Evolutionary conservation across 2,888 invertebrate genomes (phyloP), one percentile per base, ranked within the genome.

Genomic region (Acanthosepion esculentum): DNA sequence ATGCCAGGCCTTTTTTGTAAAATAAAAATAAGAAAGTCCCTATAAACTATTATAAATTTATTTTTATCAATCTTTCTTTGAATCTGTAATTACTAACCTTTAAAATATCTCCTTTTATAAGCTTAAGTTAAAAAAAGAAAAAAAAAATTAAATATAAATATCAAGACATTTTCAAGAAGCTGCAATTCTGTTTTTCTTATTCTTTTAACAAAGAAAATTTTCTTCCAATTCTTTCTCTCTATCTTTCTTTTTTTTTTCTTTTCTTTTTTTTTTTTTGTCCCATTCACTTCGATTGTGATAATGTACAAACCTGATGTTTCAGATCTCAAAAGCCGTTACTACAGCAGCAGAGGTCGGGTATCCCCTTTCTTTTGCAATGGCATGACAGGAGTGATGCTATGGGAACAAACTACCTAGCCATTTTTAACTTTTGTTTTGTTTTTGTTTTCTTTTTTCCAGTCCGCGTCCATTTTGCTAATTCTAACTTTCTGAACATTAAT

Each of bases 291-390:
- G 23, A 92, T 48, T 92, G 92, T 92, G 48, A 48, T 92, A 8
- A 92, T 92, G 33, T 93, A 50, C 93, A 93, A 48, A 48, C 93
- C 93, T 93, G 93, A 93, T 94, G 55, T 94, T 94, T 94, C 94
- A 94, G 94, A 94, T 94, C 23, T 94, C 94, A 48, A 55, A 33
- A 48, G 94, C 48, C 33, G 59, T 94, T 33, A 8, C 55, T 64
- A 53, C 94, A 55, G 33, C 94, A n/a, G 94, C 94, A 41, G 94
- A 94, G 94, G 94, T 94, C 64, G 59, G 94, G 94, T 94, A 94
- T 94, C 64, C 55, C 33, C n/a, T 94, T 94, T 94, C 94, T 94
- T 94, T 64, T 55, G 59, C 94, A 55, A 64, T 94, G 94, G 94
- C 94, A 94, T 94, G 94, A 94, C 41, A 94, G 23, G 94, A 94